Conservation (phyloP, 2,888 invertebrate species). For the Aphelenchoides bicaudatus region DNA sequence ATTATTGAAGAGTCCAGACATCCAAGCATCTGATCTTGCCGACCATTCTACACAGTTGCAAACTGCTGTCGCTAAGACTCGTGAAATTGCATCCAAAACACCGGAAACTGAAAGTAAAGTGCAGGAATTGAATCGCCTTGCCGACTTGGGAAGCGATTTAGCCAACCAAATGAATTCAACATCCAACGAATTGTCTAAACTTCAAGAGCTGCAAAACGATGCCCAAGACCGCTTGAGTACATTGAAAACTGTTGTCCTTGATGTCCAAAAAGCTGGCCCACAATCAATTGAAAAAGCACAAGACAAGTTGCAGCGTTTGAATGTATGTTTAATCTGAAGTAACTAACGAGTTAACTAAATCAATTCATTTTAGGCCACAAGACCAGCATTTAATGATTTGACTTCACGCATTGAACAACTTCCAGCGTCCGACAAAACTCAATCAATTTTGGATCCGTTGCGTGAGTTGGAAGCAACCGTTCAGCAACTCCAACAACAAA, state of each 20-base stretch:
- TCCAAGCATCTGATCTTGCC: constrained; percentile 8
- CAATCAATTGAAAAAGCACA: neutral
- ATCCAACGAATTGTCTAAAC: constrained; percentile 7
- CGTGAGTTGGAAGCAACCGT: too few species aligned
- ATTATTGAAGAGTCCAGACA: constrained; percentile 19
- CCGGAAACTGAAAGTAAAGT: neutral
- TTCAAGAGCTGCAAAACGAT: neutral
- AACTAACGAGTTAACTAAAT: too few species aligned
- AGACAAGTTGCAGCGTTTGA: neutral
- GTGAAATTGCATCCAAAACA: neutral
- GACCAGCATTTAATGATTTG: too few species aligned
- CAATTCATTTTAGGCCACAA: too few species aligned
- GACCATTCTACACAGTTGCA: neutral
- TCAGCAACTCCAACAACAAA: too few species aligned
- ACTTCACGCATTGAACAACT: too few species aligned
- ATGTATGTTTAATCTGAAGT: too few species aligned
- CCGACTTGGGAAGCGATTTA: constrained; percentile 14
- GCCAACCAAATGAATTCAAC: neutral
- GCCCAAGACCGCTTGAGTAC: constrained; percentile 3
- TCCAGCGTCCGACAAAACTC: too few species aligned
- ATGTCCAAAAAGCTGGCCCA: neutral
- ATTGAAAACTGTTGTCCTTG: neutral
- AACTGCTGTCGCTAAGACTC: constrained; percentile 7
- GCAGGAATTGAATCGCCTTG: constrained; percentile 15
- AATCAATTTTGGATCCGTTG: too few species aligned